phyloP scores from a whole-genome alignment of 1,140 invertebrate genomes.

The Notospermus geniculatus region DNA sequence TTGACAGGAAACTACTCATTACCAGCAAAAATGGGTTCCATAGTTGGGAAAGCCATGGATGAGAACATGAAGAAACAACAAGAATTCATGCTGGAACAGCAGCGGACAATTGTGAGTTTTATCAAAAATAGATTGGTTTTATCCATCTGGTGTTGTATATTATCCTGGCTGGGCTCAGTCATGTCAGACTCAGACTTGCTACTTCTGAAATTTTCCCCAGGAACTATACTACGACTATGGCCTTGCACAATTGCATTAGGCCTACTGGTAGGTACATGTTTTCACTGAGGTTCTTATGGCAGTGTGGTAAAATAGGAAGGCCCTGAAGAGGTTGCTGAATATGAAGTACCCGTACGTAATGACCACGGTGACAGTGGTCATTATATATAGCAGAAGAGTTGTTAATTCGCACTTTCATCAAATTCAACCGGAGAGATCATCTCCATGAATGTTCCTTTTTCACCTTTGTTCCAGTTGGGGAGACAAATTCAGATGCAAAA shows the following conservation, averaged over 20 bases:
- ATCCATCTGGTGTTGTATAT: no score
- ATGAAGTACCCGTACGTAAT: not conserved
- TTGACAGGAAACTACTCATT: no score
- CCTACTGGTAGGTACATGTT: no score
- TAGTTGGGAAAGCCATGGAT: conserved; percentile 54
- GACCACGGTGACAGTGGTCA: not conserved
- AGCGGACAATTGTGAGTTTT: conserved; percentile 63
- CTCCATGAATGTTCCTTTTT: not conserved
- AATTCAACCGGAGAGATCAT: not conserved
- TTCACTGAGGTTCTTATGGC: not conserved
- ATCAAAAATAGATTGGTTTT: not conserved
- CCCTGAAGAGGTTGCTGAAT: not conserved
- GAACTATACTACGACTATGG: no score
- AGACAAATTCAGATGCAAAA: conserved; percentile 77
- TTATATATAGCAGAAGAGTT: no score
- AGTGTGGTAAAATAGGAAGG: not conserved
- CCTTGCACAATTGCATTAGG: no score
- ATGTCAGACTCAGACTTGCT: no score
- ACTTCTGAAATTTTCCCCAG: no score
- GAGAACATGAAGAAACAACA: conserved; percentile 68
- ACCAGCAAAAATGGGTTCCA: conserved; percentile 2
- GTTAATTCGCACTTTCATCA: conserved; percentile 20
- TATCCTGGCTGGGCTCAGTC: no score
- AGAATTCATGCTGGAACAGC: conserved; percentile 68
- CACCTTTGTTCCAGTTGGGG: conserved; percentile 60